phyloP scores from a whole-genome alignment of 2,113 vertebrate genomes.

The Agelaius phoeniceus region DNA sequence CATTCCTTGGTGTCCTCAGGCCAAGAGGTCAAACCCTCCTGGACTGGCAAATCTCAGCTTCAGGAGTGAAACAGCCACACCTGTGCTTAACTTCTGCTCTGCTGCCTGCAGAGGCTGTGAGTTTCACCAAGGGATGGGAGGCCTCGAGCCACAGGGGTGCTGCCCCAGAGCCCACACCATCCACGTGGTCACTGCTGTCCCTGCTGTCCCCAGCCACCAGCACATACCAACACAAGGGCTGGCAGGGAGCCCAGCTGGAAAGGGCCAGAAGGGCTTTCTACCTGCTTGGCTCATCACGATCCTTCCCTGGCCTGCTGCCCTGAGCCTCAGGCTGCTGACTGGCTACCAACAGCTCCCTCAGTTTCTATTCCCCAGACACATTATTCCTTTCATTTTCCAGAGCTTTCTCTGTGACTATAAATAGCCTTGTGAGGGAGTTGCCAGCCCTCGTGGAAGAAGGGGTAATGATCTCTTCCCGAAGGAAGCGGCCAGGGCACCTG shows the following conservation, averaged over 20 bases:
- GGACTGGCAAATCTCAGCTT: background rate
- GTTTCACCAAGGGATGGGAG: background rate
- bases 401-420: background rate
- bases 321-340: background rate
- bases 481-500: background rate
- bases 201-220: background rate
- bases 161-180: background rate
- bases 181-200: background rate
- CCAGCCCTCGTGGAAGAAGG: background rate
- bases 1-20: background rate
- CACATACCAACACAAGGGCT: background rate
- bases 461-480: background rate
- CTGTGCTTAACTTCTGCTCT: background rate
- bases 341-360: background rate
- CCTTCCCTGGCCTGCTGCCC: background rate
- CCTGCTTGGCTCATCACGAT: rapidly evolving
- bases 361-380: background rate
- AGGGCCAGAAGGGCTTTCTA: background rate
- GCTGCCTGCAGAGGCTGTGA: background rate
- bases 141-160: background rate
- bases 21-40: background rate
- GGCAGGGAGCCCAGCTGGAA: background rate
- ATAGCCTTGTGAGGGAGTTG: background rate
- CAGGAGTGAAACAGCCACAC: rapidly evolving
- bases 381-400: background rate